Evolutionary conservation across 2,797 vertebrate genomes (phyloP).

Genomic region (Bucorvus abyssinicus): DNA sequence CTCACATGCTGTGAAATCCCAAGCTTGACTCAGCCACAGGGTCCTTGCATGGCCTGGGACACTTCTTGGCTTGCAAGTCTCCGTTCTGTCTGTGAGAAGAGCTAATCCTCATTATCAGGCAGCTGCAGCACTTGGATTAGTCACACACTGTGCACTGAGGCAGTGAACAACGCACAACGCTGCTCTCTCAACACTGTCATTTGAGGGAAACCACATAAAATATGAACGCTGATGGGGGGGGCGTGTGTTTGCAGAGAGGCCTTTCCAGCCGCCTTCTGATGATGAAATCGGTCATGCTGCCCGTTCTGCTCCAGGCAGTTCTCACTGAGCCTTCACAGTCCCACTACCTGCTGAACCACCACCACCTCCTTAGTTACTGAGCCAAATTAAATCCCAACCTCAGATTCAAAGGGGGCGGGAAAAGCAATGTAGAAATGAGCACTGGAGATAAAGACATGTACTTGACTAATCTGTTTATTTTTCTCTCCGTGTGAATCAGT

Average conservation of each 20-base stretch:
- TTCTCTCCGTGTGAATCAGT: slow-evolving; percentile 14
- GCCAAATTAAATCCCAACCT: background rate
- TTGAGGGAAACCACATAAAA: background rate
- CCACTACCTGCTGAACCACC: background rate
- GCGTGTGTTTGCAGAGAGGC: background rate
- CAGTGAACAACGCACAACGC: background rate
- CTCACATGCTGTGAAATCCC: slow-evolving; percentile 1
- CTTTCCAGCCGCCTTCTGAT: background rate
- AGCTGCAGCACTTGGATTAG: background rate
- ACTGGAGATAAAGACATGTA: background rate
- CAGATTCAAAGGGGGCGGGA: background rate
- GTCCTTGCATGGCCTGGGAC: background rate
- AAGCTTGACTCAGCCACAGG: background rate
- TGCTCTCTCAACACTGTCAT: background rate
- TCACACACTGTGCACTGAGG: background rate
- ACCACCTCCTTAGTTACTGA: background rate
- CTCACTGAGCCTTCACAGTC: background rate
- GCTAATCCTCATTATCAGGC: background rate
- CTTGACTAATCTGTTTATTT: slow-evolving; percentile 56
- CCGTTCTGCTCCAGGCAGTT: background rate
- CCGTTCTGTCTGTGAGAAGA: background rate
- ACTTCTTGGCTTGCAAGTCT: background rate
- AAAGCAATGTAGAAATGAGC: background rate
- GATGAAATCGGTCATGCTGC: background rate
- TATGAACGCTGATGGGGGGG: background rate